These are phyloP conservation scores for Oryzias woworae DNA, from an alignment of 2,113 vertebrate species.

Conservation along the genomic window DNA sequence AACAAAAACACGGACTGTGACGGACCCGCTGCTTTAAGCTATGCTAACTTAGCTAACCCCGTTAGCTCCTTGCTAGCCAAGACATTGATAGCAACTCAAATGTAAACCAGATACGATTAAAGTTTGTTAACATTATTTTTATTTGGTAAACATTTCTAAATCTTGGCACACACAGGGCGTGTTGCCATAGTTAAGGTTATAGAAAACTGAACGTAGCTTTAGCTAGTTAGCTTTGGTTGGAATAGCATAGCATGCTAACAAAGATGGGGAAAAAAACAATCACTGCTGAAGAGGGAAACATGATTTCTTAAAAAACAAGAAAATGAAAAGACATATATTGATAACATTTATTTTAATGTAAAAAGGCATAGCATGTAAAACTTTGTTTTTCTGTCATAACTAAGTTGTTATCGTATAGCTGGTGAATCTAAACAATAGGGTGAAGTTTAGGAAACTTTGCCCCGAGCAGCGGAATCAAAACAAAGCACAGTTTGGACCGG, in stretches of 20 bases:
- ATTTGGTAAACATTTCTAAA: background rate
- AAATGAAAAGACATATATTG: background rate
- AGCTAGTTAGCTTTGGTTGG: slow-evolving; percentile 16
- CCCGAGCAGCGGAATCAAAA: slow-evolving; percentile 37
- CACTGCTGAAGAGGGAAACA: background rate
- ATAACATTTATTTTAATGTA: background rate
- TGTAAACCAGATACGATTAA: background rate
- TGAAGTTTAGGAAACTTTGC: slow-evolving; percentile 70
- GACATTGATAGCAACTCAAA: background rate
- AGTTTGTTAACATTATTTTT: background rate
- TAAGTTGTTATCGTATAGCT: slow-evolving; percentile 2
- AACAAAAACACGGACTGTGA: slow-evolving; percentile 41
- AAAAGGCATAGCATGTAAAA: too few species aligned
- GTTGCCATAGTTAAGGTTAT: background rate
- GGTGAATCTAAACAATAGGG: slow-evolving; percentile 44
- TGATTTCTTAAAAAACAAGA: slow-evolving; percentile 3
- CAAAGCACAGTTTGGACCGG: background rate
- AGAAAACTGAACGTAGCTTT: background rate
- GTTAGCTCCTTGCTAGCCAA: slow-evolving; percentile 22
- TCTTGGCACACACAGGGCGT: background rate
- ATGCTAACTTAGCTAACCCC: slow-evolving; percentile 9
- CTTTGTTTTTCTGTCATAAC: background rate
- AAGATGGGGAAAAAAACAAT: slow-evolving; percentile 17
- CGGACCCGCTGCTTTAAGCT: background rate
- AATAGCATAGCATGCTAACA: slow-evolving; percentile 53